Evolutionary conservation across 1,140 invertebrate genomes (phyloP), one percentile per base, ranked within the genome.

Genomic region (Schlechtendalia chinensis): DNA sequence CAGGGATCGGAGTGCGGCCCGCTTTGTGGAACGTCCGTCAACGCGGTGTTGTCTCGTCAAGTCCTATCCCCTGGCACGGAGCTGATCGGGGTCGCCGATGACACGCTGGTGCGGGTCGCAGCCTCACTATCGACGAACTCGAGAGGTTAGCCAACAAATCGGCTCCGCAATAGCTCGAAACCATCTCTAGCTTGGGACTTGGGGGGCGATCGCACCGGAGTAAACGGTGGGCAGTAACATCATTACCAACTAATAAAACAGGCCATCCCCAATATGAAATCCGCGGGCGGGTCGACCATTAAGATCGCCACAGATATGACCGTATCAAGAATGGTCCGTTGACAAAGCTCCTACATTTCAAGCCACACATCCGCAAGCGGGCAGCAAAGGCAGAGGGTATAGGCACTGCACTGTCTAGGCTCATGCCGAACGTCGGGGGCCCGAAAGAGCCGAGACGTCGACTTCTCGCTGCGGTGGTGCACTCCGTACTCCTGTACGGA

Each of bases 1-100:
- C 75, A 80, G 39, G 75, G 75, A 12, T 80, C 75, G 10, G 58
- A n/a, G n/a, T n/a, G n/a, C n/a, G n/a, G n/a, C n/a, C n/a, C n/a
- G n/a, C n/a, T n/a, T n/a, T n/a, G 61, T 80, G 75, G 75, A 80
- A 80, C 56, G 17, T 63, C 3, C n/a, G 6, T 63, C 11, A 24
- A 80, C 45, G 4, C 3, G 11, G 45, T 80, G 8, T n/a, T 80
- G 14, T 8, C 12, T n/a, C n/a, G n/a, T 8, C 29, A 45, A 0
- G 8, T 47, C 11, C 12, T 80, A 1, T 39, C 58, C 5, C 19
- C 29, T 4, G 54, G 16, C 1, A 12, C 58, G 1, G 22, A 61
- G 5, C 54, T 80, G 5, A 3, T 80, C 6, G 56, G 54, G 1
- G 63, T 59, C 16, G 77, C 77, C 0, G 77, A 59, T n/a, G n/a